Percentiles rank a stretch among this genome's conserved stretches.
phyloP scores from a whole-genome alignment of 2,888 invertebrate species.

The Cerceris rybyensis region DNA sequence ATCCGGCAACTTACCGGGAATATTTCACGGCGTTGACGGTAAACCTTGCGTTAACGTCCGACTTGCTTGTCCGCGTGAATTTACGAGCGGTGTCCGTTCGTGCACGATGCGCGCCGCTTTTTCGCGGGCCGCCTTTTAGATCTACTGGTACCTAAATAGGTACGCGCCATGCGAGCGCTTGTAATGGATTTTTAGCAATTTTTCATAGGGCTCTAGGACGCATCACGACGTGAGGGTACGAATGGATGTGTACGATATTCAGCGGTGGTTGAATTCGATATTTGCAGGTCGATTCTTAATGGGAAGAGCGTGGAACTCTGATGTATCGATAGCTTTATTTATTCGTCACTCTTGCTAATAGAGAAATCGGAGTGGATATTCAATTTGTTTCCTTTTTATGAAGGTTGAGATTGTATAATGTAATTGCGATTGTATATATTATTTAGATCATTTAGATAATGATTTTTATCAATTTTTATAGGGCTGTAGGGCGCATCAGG shows the following conservation, averaged over 20 bases:
- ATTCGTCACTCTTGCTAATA: no score
- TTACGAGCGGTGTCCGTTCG: constrained; percentile 63
- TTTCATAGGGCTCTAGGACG: constrained; percentile 28
- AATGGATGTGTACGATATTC: constrained; percentile 21
- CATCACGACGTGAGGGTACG: background rate
- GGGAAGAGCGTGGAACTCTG: no score
- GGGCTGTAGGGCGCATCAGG: constrained; percentile 20
- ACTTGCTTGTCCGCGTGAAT: constrained; percentile 67
- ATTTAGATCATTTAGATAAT: no score
- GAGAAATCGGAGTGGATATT: no score
- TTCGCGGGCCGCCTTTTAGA: constrained; percentile 63
- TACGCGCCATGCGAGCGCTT: constrained; percentile 49
- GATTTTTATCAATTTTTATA: constrained; percentile 38
- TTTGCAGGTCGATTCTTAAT: background rate
- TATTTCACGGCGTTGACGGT: constrained; percentile 71
- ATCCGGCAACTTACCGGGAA: constrained; percentile 67
- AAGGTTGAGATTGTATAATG: no score
- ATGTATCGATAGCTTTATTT: no score
- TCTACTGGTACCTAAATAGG: constrained; percentile 62
- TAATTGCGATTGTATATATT: no score
- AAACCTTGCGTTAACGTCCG: constrained; percentile 72
- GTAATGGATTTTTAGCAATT: constrained; percentile 49
- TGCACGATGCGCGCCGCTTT: constrained; percentile 62
- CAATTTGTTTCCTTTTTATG: no score
- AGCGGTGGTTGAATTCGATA: constrained; percentile 11